Evolutionary conservation across 2,113 vertebrate genomes (phyloP).

Genomic region (Urocolius indicus): DNA sequence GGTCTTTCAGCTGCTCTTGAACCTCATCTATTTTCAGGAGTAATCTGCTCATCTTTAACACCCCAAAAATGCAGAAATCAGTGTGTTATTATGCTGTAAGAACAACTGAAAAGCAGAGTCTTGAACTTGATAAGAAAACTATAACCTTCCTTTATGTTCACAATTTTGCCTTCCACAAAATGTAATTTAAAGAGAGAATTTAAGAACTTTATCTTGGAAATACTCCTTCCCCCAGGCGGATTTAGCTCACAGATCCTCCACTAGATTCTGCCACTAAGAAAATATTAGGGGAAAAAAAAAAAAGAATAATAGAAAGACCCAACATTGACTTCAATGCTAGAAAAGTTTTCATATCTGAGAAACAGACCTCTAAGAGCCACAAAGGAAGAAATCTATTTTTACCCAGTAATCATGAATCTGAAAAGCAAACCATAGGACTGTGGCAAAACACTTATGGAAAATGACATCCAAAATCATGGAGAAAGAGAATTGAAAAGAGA

Average conservation of each 20-base stretch:
- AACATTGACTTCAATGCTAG: neutral
- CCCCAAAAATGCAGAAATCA: slow-evolving; percentile 43
- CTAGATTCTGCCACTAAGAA: neutral
- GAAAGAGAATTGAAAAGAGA: neutral
- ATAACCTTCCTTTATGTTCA: slow-evolving; percentile 10
- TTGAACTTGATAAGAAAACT: slow-evolving; percentile 25
- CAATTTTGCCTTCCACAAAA: slow-evolving; percentile 2
- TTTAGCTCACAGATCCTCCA: neutral
- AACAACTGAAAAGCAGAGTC: slow-evolving; percentile 18
- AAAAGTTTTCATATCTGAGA: neutral
- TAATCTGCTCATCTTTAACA: slow-evolving; percentile 24
- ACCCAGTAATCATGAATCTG: neutral
- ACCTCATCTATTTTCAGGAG: slow-evolving; percentile 21
- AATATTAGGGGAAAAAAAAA: neutral
- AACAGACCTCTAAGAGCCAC: neutral
- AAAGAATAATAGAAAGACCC: neutral
- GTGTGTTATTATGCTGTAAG: neutral
- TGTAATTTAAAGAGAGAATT: slow-evolving; percentile 12
- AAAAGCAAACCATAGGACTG: neutral
- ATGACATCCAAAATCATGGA: neutral
- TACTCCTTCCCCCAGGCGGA: neutral
- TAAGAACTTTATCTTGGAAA: slow-evolving; percentile 18
- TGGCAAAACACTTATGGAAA: neutral
- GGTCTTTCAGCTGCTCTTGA: neutral
- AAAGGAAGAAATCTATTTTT: neutral